Evolutionary conservation across 2,113 vertebrate species (phyloP).

Genomic region (Xenopus borealis): DNA sequence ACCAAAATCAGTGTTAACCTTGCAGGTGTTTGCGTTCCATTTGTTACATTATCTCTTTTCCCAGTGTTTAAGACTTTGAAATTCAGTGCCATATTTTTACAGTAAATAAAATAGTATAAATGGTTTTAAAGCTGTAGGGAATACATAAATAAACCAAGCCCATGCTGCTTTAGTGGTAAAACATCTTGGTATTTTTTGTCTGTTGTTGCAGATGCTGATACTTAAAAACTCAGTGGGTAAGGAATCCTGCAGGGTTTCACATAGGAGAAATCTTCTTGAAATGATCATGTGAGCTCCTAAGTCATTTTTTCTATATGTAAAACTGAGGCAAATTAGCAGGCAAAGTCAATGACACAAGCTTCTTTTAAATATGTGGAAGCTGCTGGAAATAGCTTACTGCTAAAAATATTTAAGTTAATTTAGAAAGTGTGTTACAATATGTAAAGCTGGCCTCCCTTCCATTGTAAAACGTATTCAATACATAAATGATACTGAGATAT

Average conservation of each 20-base stretch:
- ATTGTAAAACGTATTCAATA: too few species aligned
- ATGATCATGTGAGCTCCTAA: not conserved
- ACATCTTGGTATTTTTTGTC: not conserved
- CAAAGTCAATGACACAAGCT: not conserved
- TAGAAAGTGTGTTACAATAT: too few species aligned
- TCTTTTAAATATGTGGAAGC: not conserved
- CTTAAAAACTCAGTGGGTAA: slow-evolving; percentile 3
- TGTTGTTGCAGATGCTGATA: slow-evolving; percentile 1
- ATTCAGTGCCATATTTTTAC: not conserved
- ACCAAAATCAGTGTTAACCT: too few species aligned
- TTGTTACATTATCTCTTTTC: not conserved
- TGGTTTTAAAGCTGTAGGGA: not conserved
- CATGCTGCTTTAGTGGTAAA: not conserved
- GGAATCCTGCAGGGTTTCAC: not conserved
- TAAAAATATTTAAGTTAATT: not conserved
- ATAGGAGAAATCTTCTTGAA: not conserved
- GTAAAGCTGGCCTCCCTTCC: too few species aligned
- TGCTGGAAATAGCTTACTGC: not conserved
- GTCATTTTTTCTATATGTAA: slow-evolving; percentile 1
- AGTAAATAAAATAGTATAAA: slow-evolving; percentile 4
- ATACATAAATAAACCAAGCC: not conserved
- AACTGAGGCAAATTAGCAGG: not conserved
- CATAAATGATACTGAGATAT: too few species aligned
- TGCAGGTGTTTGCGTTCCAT: not conserved
- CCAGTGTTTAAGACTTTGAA: not conserved